Evolutionary conservation across 1,140 invertebrate genomes (phyloP), one percentile per base, ranked within the genome.

Genomic region (Caenorhabditis remanei): DNA sequence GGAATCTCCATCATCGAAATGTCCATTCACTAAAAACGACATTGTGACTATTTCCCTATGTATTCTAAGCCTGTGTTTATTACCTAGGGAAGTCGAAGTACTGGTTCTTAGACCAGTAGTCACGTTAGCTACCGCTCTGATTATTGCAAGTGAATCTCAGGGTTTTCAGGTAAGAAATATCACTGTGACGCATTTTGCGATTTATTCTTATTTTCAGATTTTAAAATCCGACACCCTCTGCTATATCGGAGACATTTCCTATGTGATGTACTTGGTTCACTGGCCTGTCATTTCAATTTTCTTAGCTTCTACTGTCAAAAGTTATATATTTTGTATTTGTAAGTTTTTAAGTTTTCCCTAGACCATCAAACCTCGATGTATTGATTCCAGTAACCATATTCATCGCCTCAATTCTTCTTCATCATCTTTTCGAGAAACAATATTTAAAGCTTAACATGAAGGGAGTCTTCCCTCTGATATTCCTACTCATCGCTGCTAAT

Each of bases 161-260:
- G 24, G 43, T 24, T 11, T 50, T 79, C 71, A 53, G 46, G 46
- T 79, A n/a, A n/a, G n/a, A n/a, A n/a, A n/a, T n/a, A n/a, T n/a
- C n/a, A n/a, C n/a, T n/a, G n/a, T n/a, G n/a, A n/a, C n/a, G n/a
- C n/a, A n/a, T n/a, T n/a, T n/a, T n/a, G n/a, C n/a, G n/a, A n/a
- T n/a, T n/a, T n/a, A n/a, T n/a, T n/a, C n/a, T n/a, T n/a, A n/a
- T n/a, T n/a, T n/a, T n/a, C n/a, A n/a, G n/a, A n/a, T n/a, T n/a
- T n/a, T 75, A 40, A 53, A 58, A 41, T 48, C 63, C 13, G n/a
- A 56, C 1, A 41, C 41, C 4, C 50, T 87, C 0, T 75, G n/a
- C 1, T 87, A 87, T 40, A 82, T 87, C 24, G 85, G 85, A 2
- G 85, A 87, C 24, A 82, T 87, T 56, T 87, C 85, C 2, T 87